Base-by-base conservation (phyloP, 2,113 vertebrate species). In the Anser brachyrhynchus region DNA sequence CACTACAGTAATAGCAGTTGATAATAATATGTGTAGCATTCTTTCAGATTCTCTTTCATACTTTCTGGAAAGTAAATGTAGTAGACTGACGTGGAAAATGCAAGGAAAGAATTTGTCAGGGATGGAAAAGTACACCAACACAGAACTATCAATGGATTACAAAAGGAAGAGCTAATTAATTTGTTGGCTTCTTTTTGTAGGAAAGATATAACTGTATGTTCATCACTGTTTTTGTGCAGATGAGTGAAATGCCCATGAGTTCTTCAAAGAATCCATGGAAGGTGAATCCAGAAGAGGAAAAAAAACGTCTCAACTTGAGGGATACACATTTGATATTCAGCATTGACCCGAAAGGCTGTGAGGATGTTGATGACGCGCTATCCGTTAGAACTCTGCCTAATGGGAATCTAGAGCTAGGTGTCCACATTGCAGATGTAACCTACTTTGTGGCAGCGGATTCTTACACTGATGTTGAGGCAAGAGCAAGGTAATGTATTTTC, bases 371-470 rank as follows among this genome's bases (percentile, higher is more conserved):
- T 17, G 99, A 99, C 29, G 95, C 99, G 0, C 96, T 99, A 23
- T 99, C 99, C 0, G 91, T 99, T 37, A 96, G 98, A 41, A 46
- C 90, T 31, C 96, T 99, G 25, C 93, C 93, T 6, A 97, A 88
- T 0, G 98, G 98, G 19, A 95, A 96, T 67, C 97, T 99, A 14
- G 99, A 99, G 96, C 98, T 99, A 3, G 99, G 99, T 0, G 99
- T 99, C 37, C 99, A 99, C 96, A 99, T 99, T 23, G 99, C 99
- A 2, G 99, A 99, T 1, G 99, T 99, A 28, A 99, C 99, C 2
- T 98, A 99, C 90, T 99, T 99, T 4, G 99, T 99, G 76, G 54
- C 89, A 9, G 96, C 98, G 28, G 98, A 98, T 26, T 99, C 99
- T 8, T 98, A 98, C 35, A 98, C 98, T 0, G 99, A 99, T 57